Percentiles rank a stretch among this genome's conserved stretches.
Evolutionary conservation across 2,797 vertebrate species (phyloP).

Genomic region (Nothura maculosa): DNA sequence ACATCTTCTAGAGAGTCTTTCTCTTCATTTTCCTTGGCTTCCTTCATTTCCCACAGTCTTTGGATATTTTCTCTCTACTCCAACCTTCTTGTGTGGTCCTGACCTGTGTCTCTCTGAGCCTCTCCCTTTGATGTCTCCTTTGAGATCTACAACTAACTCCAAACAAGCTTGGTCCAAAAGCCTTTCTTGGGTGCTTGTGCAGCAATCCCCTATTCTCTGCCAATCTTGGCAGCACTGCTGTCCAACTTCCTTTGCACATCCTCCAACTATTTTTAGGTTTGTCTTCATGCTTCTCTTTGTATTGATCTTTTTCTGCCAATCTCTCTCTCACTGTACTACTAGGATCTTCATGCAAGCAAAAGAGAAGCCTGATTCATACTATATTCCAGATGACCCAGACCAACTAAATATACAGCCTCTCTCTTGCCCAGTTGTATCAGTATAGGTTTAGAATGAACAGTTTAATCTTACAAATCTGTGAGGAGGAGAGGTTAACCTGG

Average conservation of each 20-base stretch:
- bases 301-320: accelerated
- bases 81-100: neutral
- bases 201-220: neutral
- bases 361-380: neutral
- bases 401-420: neutral
- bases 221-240: no score
- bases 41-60: neutral
- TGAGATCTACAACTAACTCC: neutral
- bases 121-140: neutral
- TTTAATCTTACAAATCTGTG: neutral
- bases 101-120: neutral
- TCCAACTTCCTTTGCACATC: neutral
- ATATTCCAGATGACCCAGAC: neutral
- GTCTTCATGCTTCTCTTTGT: neutral
- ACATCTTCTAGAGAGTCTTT: neutral
- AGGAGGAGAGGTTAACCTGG: neutral
- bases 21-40: neutral
- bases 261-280: neutral
- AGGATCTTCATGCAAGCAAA: neutral
- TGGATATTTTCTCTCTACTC: neutral
- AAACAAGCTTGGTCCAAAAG: neutral
- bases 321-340: neutral
- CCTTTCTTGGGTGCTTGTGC: neutral
- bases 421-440: neutral
- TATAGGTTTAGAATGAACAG: neutral